Evolutionary conservation across 2,797 vertebrate species (phyloP), one percentile per base, ranked within the genome.

Genomic region (Eospalax fontanierii): DNA sequence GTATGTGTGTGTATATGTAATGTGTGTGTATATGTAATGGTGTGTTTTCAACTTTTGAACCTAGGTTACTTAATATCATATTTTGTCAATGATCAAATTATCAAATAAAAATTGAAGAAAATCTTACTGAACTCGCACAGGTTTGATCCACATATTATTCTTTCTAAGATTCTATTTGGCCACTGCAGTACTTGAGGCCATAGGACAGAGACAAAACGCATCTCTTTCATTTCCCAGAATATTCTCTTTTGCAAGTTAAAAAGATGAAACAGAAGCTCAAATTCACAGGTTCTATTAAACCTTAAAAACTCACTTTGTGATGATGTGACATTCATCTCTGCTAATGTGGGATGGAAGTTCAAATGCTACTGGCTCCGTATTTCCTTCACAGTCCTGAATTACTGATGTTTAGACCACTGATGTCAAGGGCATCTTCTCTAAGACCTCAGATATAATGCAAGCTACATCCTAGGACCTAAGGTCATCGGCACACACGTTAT

Each of bases 271-370:
- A 95, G 66, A 86, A 90, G 19, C 75, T 87, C 57, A 78, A 22
- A 33, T 86, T 22, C 57, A n/a, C 38, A 73, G 40, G 54, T 19
- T 81, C 54, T 16, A 18, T 87, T 80, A 57, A 46, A 63, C n/a
- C 84, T 86, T 89, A 43, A 90, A 40, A 89, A n/a, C 70, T 84
- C 86, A 70, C 57, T 87, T 87, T 59, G 40, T 46, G 50, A 80
- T 43, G 43, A 76, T 43, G 38, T 87, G 78, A 15, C 30, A 61
- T 24, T 79, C 38, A 50, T 46, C 74, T 35, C 43, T 18, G 40
- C 33, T 16, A 54, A 38, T 30, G 40, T 43, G 76, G 16, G 70
- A 19, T 66, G 28, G 33, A 71, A 93, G 43, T 15, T 59, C 35
- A 30, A 2, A 22, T n/a, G 38, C 76, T 59, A 70, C 30, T n/a